Evolutionary conservation across 1,140 invertebrate genomes (phyloP).

Genomic region (Aphidius gifuensis): DNA sequence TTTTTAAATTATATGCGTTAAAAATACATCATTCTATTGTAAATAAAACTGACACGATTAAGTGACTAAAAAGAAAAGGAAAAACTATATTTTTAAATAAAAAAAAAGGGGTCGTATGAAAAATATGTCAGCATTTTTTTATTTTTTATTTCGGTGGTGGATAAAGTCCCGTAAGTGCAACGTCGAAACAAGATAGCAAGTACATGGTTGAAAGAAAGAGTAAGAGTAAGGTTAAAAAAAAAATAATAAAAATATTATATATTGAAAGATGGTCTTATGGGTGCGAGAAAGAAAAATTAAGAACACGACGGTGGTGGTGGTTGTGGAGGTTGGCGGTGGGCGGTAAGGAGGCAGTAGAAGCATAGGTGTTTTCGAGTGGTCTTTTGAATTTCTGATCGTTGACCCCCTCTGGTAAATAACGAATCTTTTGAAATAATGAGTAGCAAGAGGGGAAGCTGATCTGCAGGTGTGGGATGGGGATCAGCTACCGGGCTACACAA

Average conservation of each 20-base stretch:
- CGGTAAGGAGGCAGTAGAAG: background rate
- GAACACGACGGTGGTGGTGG: too few relatives aligned
- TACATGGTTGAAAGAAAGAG: too few relatives aligned
- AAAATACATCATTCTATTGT: background rate
- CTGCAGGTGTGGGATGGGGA: slow-evolving; percentile 50
- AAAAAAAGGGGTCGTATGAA: too few relatives aligned
- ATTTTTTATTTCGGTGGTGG: too few relatives aligned
- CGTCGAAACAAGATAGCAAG: too few relatives aligned
- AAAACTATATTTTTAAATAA: background rate
- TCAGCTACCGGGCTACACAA: slow-evolving; percentile 51
- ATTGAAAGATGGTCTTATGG: slow-evolving; percentile 6
- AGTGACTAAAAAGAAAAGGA: too few relatives aligned
- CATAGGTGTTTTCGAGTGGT: slow-evolving; percentile 37
- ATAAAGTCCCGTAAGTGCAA: too few relatives aligned
- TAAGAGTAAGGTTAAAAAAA: background rate
- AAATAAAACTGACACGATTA: too few relatives aligned
- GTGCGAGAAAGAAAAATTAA: slow-evolving; percentile 5
- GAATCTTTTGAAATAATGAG: slow-evolving; percentile 53
- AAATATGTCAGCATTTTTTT: too few relatives aligned
- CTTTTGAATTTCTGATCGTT: slow-evolving; percentile 49
- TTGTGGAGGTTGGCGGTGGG: too few relatives aligned
- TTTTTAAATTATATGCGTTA: background rate
- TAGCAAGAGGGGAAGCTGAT: slow-evolving; percentile 41
- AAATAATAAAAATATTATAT: slow-evolving; percentile 1
- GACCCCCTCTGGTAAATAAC: slow-evolving; percentile 51